Evolutionary conservation across 2,797 vertebrate species (phyloP).

Genomic region (Schizopygopsis malacanthus): DNA sequence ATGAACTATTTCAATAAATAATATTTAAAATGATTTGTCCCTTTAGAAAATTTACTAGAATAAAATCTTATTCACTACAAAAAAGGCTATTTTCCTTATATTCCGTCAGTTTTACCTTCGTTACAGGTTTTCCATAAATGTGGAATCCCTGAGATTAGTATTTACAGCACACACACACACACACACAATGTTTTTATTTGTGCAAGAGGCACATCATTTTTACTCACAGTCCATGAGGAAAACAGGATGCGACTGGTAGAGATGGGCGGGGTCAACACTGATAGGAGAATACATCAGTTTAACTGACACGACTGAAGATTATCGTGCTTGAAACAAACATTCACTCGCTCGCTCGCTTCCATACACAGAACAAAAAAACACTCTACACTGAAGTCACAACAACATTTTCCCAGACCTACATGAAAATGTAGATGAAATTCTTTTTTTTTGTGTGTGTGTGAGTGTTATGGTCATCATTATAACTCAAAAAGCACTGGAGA

Average conservation of each 20-base stretch:
- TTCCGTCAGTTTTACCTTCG: neutral
- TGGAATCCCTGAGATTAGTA: neutral
- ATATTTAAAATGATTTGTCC: no score
- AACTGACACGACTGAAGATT: slow-evolving; percentile 61
- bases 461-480: slow-evolving; percentile 64
- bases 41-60: neutral
- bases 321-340: slow-evolving; percentile 75
- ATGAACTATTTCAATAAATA: no score
- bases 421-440: slow-evolving; percentile 81
- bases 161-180: slow-evolving; percentile 26
- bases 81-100: neutral
- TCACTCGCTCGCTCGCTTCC: slow-evolving; percentile 68
- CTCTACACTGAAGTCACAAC: slow-evolving; percentile 83
- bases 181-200: slow-evolving; percentile 16
- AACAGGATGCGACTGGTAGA: slow-evolving; percentile 78
- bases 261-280: slow-evolving; percentile 66
- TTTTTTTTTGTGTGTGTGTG: slow-evolving; percentile 41
- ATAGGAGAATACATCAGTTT: slow-evolving; percentile 56
- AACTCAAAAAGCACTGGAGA: slow-evolving; percentile 86
- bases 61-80: neutral
- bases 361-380: slow-evolving; percentile 78
- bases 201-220: slow-evolving; percentile 72
- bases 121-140: neutral
- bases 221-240: slow-evolving; percentile 91
- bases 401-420: slow-evolving; percentile 84